phyloP scores from a whole-genome alignment of 2,888 invertebrate species.

The Rhorus exstirpatorius region DNA sequence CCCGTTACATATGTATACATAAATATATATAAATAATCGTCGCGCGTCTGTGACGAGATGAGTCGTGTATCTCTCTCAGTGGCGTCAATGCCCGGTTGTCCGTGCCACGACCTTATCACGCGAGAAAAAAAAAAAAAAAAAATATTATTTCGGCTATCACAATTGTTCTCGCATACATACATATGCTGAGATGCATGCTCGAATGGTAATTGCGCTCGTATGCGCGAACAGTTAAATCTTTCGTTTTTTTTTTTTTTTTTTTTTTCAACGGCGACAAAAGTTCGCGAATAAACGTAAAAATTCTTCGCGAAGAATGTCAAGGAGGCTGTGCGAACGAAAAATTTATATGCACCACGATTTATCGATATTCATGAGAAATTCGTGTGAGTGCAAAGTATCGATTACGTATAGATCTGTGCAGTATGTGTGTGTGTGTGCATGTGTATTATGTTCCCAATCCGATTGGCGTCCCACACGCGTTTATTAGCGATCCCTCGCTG shows the following conservation, averaged over 20 bases:
- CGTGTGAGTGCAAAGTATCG: slow-evolving; percentile 2
- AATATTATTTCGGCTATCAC: slow-evolving; percentile 71
- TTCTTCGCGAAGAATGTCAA: neutral
- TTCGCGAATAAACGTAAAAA: neutral
- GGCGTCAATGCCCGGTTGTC: slow-evolving; percentile 81
- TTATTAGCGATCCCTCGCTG: slow-evolving; percentile 16
- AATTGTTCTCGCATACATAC: slow-evolving; percentile 37
- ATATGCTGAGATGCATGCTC: neutral
- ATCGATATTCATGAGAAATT: slow-evolving; percentile 29
- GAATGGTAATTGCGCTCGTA: neutral
- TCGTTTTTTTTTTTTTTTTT: no score
- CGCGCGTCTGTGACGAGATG: slow-evolving; percentile 52
- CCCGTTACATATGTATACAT: slow-evolving; percentile 7
- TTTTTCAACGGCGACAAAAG: neutral
- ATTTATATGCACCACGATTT: neutral
- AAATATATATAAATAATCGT: slow-evolving; percentile 10
- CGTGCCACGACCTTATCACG: slow-evolving; percentile 81
- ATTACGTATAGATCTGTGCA: slow-evolving; percentile 17
- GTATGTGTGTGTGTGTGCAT: slow-evolving; percentile 5
- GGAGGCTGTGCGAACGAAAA: slow-evolving; percentile 1
- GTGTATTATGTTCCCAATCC: slow-evolving; percentile 47
- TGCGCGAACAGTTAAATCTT: neutral
- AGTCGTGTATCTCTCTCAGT: slow-evolving; percentile 50
- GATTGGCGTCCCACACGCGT: slow-evolving; percentile 60
- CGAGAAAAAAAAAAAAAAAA: slow-evolving; percentile 51